phyloP scores from a whole-genome alignment of 2,888 invertebrate genomes.

The Chloroclystis v-ata region DNA sequence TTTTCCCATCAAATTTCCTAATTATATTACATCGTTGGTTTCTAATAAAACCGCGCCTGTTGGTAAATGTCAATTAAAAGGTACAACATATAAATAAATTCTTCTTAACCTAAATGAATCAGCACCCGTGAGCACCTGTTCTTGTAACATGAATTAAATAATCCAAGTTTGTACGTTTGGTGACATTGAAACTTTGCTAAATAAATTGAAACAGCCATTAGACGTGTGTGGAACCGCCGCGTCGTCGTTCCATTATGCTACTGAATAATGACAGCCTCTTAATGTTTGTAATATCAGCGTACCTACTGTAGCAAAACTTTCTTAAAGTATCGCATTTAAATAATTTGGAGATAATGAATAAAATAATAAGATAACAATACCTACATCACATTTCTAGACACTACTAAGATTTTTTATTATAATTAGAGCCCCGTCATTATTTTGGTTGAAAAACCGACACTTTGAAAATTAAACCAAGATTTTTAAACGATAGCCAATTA shows the following conservation, averaged over 20 bases:
- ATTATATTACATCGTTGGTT: conserved; percentile 46
- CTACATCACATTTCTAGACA: too few species aligned
- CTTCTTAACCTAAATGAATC: conserved; percentile 54
- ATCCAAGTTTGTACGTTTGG: conserved; percentile 49
- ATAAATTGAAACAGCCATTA: conserved; percentile 48
- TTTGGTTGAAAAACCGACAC: too few species aligned
- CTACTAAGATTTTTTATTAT: too few species aligned
- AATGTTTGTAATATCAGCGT: conserved; percentile 20
- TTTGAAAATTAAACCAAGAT: conserved; percentile 14
- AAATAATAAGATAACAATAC: too few species aligned
- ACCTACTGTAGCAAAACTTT: conserved; percentile 13
- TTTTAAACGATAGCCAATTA: conserved; percentile 40
- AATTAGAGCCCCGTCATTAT: too few species aligned
- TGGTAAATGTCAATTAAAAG: conserved; percentile 56
- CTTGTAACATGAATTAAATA: conserved; percentile 45
- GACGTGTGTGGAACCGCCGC: conserved; percentile 34
- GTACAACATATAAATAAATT: conserved; percentile 51
- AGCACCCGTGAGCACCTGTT: conserved; percentile 57
- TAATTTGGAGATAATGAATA: background rate
- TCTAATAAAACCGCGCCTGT: conserved; percentile 46
- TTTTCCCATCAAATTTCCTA: conserved; percentile 51
- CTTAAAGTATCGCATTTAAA: conserved; percentile 1
- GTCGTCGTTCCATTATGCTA: conserved; percentile 23
- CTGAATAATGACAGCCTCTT: conserved; percentile 25
- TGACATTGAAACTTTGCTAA: conserved; percentile 43